A percentile compares a stretch with the other conserved stretches of the same genome.
phyloP scores from a whole-genome alignment of 2,797 vertebrate species.

The Malurus splendens region DNA sequence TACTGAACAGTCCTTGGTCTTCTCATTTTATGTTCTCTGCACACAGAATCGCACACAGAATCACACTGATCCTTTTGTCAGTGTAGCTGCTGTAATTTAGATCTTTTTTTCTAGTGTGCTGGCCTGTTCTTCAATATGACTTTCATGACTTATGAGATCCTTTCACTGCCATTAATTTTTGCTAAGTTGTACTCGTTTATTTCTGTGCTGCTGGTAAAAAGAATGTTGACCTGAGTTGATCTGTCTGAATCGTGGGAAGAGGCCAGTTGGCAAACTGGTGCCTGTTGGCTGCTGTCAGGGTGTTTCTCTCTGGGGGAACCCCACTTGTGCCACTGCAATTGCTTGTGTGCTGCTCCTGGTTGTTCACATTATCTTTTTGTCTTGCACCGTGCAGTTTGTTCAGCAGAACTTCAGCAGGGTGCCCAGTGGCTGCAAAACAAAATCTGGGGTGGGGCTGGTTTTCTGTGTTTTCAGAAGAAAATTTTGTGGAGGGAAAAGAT shows the following conservation, averaged over 20 bases:
- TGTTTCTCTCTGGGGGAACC: background rate
- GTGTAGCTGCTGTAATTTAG: background rate
- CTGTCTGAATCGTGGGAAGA: background rate
- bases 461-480: background rate
- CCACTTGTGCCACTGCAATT: fast-evolving
- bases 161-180: background rate
- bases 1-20: background rate
- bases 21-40: background rate
- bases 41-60: fast-evolving
- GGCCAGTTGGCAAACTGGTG: background rate
- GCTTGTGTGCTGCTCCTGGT: background rate
- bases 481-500: background rate
- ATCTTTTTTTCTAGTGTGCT: background rate
- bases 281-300: background rate
- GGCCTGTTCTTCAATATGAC: background rate
- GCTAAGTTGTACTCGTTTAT: background rate
- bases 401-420: background rate
- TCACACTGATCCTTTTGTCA: background rate
- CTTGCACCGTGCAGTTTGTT: background rate
- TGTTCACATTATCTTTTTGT: background rate
- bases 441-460: background rate
- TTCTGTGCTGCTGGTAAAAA: background rate
- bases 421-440: background rate
- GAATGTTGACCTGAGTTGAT: background rate
- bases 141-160: background rate